Conservation (phyloP, 2,797 vertebrate genomes). For the Chaetodon trifasciatus region DNA sequence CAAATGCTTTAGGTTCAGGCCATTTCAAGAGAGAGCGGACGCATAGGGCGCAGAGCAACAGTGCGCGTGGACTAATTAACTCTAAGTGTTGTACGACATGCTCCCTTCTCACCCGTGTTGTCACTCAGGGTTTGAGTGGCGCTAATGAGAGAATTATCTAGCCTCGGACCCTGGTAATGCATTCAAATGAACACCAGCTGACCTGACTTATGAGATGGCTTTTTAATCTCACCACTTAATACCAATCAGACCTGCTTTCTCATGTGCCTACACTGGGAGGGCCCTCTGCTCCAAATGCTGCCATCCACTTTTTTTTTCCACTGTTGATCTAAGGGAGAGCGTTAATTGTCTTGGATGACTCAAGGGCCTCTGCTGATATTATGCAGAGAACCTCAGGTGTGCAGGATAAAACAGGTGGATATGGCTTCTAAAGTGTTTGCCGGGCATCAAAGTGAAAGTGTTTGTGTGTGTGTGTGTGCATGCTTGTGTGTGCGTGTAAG, state of each 20-base stretch:
- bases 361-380: conserved; percentile 69
- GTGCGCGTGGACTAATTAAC: conserved; percentile 82
- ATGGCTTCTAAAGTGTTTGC: conserved; percentile 66
- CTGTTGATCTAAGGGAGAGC: conserved; percentile 75
- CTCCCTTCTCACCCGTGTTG: conserved; percentile 83
- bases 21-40: conserved; percentile 54
- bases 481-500: conserved; percentile 68
- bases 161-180: conserved; percentile 82
- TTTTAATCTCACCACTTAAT: conserved; percentile 86
- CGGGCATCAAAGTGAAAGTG: conserved; percentile 69
- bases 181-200: conserved; percentile 84
- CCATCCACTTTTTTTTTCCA: conserved; percentile 44
- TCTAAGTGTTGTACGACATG: conserved; percentile 85
- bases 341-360: conserved; percentile 80
- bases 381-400: conserved; percentile 72
- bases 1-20: conserved; percentile 43
- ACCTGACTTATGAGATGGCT: conserved; percentile 83
- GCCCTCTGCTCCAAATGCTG: conserved; percentile 68
- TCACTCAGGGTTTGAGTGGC: conserved; percentile 85
- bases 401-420: conserved; percentile 71
- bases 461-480: conserved; percentile 31
- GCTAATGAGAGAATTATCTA: conserved; percentile 86
- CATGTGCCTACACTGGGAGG: conserved; percentile 71
- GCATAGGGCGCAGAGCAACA: conserved; percentile 69
- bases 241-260: conserved; percentile 83